Conservation (phyloP, 1,140 invertebrate genomes). For the roundworm (Caenorhabditis elegans) region WBcel235 BX284605.5:5083001-5083500, state of each 20-base stretch:
- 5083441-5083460: not conserved
- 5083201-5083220: not conserved
- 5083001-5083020: not conserved
- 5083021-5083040: not conserved
- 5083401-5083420: not conserved
- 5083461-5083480: not conserved
- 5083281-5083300: not conserved
- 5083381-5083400: not conserved
- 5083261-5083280: not conserved
- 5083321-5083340: slow-evolving; percentile 4
- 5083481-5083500: not conserved
- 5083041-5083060: slow-evolving; percentile 18
- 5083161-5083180: not conserved
- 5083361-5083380: not conserved
- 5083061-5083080: not conserved
- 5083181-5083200: not conserved
- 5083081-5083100: slow-evolving; percentile 5
- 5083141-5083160: not conserved
- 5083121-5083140: not conserved
- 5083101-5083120: not conserved
- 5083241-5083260: not conserved
- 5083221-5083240: not conserved
- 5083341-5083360: not conserved
- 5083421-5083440: not conserved
- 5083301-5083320: not conserved